Base-by-base conservation (phyloP, 2,888 invertebrate genomes). In the Oegoconia quadripuncta region DNA sequence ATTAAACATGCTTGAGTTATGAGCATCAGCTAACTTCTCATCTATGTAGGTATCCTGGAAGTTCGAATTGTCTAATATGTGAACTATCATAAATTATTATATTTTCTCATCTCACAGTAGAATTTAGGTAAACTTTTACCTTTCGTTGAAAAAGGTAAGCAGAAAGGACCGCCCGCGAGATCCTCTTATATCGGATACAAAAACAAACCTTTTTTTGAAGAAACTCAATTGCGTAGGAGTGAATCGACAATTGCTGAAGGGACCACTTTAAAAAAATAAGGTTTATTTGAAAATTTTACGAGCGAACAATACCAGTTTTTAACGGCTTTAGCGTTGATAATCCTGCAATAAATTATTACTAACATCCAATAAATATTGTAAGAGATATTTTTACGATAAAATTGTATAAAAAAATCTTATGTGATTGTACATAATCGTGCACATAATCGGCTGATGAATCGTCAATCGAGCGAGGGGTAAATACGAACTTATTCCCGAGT, bases 161-260 rank as follows among this genome's bases (percentile, higher is more conserved):
- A 17, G 17, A 30, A 30, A 16, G 29, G 17, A 17, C 13, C 12
- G 28, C n/a, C 5, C 8, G 13, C 8, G n/a, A 33, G 22, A 23
- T 33, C 15, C 33, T 33, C 9, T 23, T 33, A 33, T 16, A 25
- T 15, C 22, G 31, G 33, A n/a, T 18, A 34, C 26, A 26, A 34
- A 30, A 23, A 15, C 23, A 18, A n/a, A n/a, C 11, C 11, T 13
- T 17, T 16, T 25, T 42, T 39, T 34, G 40, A 44, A 43, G 38
- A 22, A 36, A 42, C 20, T n/a, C 26, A 35, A 37, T 36, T 37
- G 50, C 42, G 45, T 45, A 43, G 47, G 49, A 44, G 46, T 50
- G 49, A 44, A 48, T 44, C 39, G 9, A 25, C 25, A 15, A 23
- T 14, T 15, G 33, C 23, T 25, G 9, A 16, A 27, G 18, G 27